Conservation (phyloP, 2,797 vertebrate species). For the Luscinia luscinia region DNA sequence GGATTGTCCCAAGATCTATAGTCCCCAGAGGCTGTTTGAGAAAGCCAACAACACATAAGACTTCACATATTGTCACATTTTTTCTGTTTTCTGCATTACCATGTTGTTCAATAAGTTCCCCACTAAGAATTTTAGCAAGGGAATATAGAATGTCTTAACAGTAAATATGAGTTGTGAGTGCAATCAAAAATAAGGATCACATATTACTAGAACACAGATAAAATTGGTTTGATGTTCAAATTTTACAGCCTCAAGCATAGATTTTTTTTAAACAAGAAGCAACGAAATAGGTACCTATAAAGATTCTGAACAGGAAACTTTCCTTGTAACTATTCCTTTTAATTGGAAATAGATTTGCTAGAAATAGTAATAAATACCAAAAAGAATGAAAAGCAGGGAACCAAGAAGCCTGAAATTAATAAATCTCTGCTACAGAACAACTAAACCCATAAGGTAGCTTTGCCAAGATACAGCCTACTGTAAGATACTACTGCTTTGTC, state of each 20-base stretch:
- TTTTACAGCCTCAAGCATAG: not conserved
- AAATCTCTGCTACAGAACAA: not conserved
- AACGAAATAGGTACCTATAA: not conserved
- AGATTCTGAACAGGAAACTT: not conserved
- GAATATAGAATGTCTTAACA: not conserved
- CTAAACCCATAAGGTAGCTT: not conserved
- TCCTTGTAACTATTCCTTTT: not conserved
- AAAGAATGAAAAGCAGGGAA: not conserved
- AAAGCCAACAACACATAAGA: not conserved
- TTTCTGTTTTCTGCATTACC: not conserved
- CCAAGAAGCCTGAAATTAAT: not conserved
- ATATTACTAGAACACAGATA: not conserved
- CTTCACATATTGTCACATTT: not conserved
- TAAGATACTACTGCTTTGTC: not conserved
- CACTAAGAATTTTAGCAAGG: not conserved
- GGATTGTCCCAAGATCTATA: not conserved
- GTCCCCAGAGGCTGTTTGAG: not conserved
- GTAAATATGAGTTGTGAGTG: not conserved
- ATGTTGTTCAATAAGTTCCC: not conserved
- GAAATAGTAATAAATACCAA: not conserved
- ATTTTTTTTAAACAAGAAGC: not conserved
- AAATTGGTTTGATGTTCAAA: not conserved
- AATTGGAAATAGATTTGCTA: not conserved
- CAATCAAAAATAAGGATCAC: not conserved
- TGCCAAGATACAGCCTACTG: not conserved